These are phyloP conservation scores for Loxodonta africana DNA, from an alignment of 2,113 vertebrate genomes.

Conservation along the genomic window DNA sequence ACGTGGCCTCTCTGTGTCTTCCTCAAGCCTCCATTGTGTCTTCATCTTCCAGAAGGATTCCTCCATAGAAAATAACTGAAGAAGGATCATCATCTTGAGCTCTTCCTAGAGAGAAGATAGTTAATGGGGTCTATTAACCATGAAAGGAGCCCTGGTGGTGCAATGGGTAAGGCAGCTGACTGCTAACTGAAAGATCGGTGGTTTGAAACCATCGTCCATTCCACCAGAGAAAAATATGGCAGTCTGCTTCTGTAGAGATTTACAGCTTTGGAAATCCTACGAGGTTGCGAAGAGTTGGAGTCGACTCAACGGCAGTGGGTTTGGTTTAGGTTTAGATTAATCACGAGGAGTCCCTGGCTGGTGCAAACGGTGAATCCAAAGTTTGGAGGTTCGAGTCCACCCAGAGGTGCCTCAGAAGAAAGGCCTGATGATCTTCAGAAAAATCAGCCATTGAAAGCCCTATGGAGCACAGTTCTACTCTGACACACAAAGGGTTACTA, in stretches of 20 bases:
- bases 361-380: background rate
- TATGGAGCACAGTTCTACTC: background rate
- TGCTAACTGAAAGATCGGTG: background rate
- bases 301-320: too few relatives aligned
- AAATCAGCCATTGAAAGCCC: background rate
- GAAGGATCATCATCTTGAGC: background rate
- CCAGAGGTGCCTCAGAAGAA: background rate
- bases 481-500: background rate
- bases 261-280: too few relatives aligned
- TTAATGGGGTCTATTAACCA: background rate
- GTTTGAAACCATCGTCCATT: too few relatives aligned
- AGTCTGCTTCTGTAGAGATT: too few relatives aligned
- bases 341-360: background rate
- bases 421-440: background rate
- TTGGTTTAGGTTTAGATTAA: background rate
- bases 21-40: background rate
- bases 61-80: background rate
- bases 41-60: background rate
- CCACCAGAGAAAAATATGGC: too few relatives aligned
- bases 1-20: background rate
- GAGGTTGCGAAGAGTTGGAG: too few relatives aligned
- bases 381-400: background rate
- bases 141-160: background rate
- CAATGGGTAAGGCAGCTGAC: background rate
- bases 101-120: background rate